Conservation (phyloP, 2,888 invertebrate genomes). For the Trissoscelio sp. region DNA sequence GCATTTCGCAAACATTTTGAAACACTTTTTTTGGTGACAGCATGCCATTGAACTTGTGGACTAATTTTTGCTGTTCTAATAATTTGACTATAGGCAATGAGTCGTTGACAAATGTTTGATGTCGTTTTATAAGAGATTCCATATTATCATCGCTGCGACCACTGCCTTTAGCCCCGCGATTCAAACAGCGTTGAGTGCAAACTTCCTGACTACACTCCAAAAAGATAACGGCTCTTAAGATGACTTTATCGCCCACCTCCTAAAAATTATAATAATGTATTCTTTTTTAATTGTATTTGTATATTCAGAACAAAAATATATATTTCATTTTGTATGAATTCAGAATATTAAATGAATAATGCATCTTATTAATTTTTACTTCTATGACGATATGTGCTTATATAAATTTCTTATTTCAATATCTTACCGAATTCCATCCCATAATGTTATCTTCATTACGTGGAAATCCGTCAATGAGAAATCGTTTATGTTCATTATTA, state of each 20-base stretch:
- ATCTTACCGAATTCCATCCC: slow-evolving; percentile 91
- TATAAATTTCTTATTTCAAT: background rate
- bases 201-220: slow-evolving; percentile 94
- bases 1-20: slow-evolving; percentile 85
- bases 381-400: too few relatives aligned
- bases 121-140: slow-evolving; percentile 93
- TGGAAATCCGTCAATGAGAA: slow-evolving; percentile 99
- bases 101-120: slow-evolving; percentile 92
- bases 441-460: slow-evolving; percentile 97
- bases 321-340: too few relatives aligned
- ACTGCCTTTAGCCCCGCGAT: slow-evolving; percentile 94
- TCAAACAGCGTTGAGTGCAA: slow-evolving; percentile 94
- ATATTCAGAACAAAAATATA: too few relatives aligned
- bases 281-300: background rate
- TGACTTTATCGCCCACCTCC: slow-evolving; percentile 92
- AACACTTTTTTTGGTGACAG: slow-evolving; percentile 88
- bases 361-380: too few relatives aligned
- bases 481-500: slow-evolving; percentile 85
- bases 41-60: slow-evolving; percentile 90
- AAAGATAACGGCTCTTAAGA: slow-evolving; percentile 94
- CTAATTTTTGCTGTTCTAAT: slow-evolving; percentile 89
- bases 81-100: slow-evolving; percentile 95
- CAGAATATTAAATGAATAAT: too few relatives aligned
- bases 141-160: slow-evolving; percentile 97
- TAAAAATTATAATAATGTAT: slow-evolving; percentile 75